Base-by-base conservation (phyloP, 2,797 vertebrate genomes). In the Pipistrellus kuhlii region DNA sequence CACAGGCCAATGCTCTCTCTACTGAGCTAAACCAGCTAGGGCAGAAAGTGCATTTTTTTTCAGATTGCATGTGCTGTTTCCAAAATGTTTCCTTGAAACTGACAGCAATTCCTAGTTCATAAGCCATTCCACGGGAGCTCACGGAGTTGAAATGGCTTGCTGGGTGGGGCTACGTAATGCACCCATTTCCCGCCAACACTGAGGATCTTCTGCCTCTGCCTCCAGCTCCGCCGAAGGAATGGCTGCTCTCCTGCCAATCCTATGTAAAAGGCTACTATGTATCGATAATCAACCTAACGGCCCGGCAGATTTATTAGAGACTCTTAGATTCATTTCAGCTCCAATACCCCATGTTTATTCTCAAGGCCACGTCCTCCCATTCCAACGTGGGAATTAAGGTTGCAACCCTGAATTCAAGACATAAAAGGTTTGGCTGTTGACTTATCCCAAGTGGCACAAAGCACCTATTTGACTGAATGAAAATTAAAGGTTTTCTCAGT, bases 401-500 rank as follows among this genome's bases (percentile, higher is more conserved):
- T 71, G 35, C n/a, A 57, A 55, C 25, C 14, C n/a, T 38, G 51
- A 73, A 35, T 82, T 78, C 35, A 81, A 73, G 72, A 51, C 15
- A 9, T 15, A 4, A 25, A 80, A 93, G 69, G 14, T n/a, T 76
- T 76, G n/a, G 8, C 1, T 20, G 30, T 7, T 73, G 59, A 72
- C 64, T 92, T 48, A 77, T 6, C 4, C 66, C 44, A 53, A 46
- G 12, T 80, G 27, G 3, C 8, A 10, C 27, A 72, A 30, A 68
- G 25, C n/a, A 92, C 11, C 0, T 76, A 21, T 64, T 66, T 44
- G 35, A 59, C 14, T 46, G 59, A 38, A 41, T 80, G 21, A 62
- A 87, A 85, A 76, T 48, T 72, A 84, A 84, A 88, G 27, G 92
- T 92, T 85, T 35, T 41, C 15, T 83, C 57, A 2, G 53, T 48